Evolutionary conservation across 2,797 vertebrate genomes (phyloP), one percentile per base, ranked within the genome.

Genomic region (Sebastes diaconus): DNA sequence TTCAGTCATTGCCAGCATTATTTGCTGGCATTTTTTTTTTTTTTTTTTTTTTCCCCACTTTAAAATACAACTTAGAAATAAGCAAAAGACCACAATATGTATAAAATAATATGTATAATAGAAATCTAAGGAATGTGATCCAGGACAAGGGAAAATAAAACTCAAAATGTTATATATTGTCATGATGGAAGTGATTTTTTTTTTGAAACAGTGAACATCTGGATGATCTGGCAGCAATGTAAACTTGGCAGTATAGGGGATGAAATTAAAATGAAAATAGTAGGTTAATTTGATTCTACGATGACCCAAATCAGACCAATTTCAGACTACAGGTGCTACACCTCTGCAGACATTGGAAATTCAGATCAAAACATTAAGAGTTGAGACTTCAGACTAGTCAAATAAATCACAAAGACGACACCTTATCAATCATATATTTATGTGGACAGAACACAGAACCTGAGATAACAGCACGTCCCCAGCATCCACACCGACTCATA

Each of bases 381-480:
- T 39, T 39, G 36, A 39, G 36, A 39, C 27, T 61, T 50, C 8
- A 50, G 18, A 84, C 12, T 30, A 39, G 39, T 84, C 83, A 20
- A 92, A 91, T 80, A 71, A 72, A 80, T 64, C 54, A 87, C 82
- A 87, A 63, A 69, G 68, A 80, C 69, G 64, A 61, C 16, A 68
- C 2, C 3, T 85, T 64, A 79, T 70, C 39, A 74, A 50, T 89
- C 55, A 81, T 83, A 80, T 79, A 73, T 94, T 90, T 90, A 87
- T 93, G 83, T 88, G 84, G 79, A 78, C 84, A 88, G 75, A 89
- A 89, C 76, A 89, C 80, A 93, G 83, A 93, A 94, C 93, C 94
- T 94, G 93, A 94, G 92, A 92, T 87, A 87, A 91, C 87, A 76
- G 55, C 72, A 87, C 60, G n/a, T 73, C 73, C 71, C 71, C 30